phyloP scores from a whole-genome alignment of 2,113 vertebrate genomes.

The Tachuris rubrigastra region DNA sequence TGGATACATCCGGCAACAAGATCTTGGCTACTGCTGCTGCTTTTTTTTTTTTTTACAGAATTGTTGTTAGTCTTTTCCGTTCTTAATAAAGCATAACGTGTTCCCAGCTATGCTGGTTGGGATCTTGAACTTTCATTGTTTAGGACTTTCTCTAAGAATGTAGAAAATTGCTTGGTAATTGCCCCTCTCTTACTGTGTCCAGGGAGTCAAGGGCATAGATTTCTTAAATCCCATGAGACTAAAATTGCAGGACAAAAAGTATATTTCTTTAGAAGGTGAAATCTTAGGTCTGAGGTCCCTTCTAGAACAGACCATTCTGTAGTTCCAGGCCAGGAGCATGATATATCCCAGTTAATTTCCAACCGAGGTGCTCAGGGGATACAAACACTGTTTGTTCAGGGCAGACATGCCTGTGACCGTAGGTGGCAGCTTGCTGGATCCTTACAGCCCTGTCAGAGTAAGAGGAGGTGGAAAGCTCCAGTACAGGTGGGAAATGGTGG shows the following conservation, averaged over 20 bases:
- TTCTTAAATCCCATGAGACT: neutral
- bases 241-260: neutral
- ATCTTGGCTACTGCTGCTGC: neutral
- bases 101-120: neutral
- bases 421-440: neutral
- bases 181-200: neutral
- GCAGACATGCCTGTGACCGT: neutral
- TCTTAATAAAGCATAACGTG: conserved; percentile 21
- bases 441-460: neutral
- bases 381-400: neutral
- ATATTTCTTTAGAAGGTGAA: neutral
- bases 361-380: neutral
- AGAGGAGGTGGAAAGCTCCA: neutral
- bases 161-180: conserved; percentile 24
- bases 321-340: neutral
- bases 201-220: neutral
- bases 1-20: neutral
- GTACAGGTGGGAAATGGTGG: neutral
- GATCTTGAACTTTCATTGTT: conserved; percentile 39
- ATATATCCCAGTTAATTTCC: neutral
- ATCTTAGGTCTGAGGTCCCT: neutral
- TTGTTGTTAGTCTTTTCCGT: neutral
- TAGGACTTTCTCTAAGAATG: neutral
- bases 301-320: neutral
- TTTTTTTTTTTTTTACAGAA: neutral